Conservation (phyloP, 2,888 invertebrate genomes). For the Heliconius erato region DNA sequence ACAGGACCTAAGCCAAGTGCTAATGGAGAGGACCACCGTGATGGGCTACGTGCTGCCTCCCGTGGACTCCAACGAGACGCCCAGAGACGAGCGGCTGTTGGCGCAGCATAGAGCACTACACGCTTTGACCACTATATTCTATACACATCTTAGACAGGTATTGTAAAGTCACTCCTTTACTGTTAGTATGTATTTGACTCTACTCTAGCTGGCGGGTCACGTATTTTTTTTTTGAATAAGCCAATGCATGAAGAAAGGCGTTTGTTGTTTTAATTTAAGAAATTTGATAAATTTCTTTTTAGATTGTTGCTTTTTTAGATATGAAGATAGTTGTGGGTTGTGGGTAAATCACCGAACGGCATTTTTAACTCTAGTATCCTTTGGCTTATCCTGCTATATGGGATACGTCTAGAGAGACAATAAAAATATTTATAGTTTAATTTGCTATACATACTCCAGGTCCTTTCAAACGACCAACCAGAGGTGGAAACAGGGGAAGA, state of each 20-base stretch:
- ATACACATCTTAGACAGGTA: slow-evolving; percentile 90
- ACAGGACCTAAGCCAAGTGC: slow-evolving; percentile 93
- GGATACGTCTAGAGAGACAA: not conserved
- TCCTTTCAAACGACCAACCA: slow-evolving; percentile 84
- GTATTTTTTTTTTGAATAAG: too few species aligned
- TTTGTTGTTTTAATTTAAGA: too few species aligned
- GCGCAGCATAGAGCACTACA: slow-evolving; percentile 87
- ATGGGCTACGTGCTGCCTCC: slow-evolving; percentile 92
- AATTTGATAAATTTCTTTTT: too few species aligned
- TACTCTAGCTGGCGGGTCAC: too few species aligned
- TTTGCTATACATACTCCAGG: slow-evolving; percentile 51
- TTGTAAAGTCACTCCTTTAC: not conserved
- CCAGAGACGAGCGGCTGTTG: slow-evolving; percentile 58
- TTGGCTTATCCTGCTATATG: not conserved
- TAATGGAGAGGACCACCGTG: slow-evolving; percentile 96
- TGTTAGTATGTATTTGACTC: not conserved
- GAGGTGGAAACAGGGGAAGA: slow-evolving; percentile 85
- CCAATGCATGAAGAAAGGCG: too few species aligned
- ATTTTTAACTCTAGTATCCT: not conserved
- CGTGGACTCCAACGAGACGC: slow-evolving; percentile 70
- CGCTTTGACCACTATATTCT: slow-evolving; percentile 88
- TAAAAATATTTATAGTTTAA: not conserved
- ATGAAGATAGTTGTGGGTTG: too few species aligned
- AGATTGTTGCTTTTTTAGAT: too few species aligned
- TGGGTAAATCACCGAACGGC: too few species aligned